Conservation (phyloP, 2,797 vertebrate genomes). For the Rhinatrema bivittatum region DNA sequence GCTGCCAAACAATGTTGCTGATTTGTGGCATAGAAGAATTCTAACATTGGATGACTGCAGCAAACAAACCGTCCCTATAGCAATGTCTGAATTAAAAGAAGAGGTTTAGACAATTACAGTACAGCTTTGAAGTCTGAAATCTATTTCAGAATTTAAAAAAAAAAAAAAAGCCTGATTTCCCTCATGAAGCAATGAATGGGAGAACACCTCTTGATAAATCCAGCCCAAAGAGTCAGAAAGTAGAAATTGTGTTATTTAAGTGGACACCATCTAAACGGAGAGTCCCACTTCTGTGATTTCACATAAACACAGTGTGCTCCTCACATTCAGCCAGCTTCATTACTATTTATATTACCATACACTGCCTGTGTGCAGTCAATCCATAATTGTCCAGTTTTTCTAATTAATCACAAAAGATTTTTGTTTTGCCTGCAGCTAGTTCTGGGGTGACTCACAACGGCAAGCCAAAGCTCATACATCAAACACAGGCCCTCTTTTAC, state of each 20-base stretch:
- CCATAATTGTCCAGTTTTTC: conserved; percentile 85
- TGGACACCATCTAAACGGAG: conserved; percentile 45
- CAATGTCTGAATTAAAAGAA: too few relatives aligned
- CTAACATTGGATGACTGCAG: too few relatives aligned
- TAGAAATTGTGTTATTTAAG: conserved; percentile 50
- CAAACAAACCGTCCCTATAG: too few relatives aligned
- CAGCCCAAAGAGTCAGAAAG: conserved; percentile 39
- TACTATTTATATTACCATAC: conserved; percentile 73
- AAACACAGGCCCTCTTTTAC: conserved; percentile 62
- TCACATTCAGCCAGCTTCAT: conserved; percentile 61
- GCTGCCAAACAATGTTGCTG: too few relatives aligned
- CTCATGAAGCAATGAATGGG: too few relatives aligned
- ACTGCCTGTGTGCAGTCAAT: conserved; percentile 67
- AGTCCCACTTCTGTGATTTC: conserved; percentile 47
- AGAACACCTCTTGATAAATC: too few relatives aligned
- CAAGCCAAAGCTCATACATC: conserved; percentile 77
- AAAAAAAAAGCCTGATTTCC: too few relatives aligned
- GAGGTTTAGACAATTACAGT: too few relatives aligned
- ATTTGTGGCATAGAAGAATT: too few relatives aligned
- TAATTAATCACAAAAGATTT: conserved; percentile 91
- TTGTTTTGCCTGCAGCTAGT: conserved; percentile 77
- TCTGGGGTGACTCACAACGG: conserved; percentile 74
- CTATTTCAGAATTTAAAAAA: too few relatives aligned
- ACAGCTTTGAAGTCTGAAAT: too few relatives aligned
- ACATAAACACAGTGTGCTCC: conserved; percentile 46